phyloP scores from a whole-genome alignment of 2,113 vertebrate species.

The Edolisoma coerulescens region DNA sequence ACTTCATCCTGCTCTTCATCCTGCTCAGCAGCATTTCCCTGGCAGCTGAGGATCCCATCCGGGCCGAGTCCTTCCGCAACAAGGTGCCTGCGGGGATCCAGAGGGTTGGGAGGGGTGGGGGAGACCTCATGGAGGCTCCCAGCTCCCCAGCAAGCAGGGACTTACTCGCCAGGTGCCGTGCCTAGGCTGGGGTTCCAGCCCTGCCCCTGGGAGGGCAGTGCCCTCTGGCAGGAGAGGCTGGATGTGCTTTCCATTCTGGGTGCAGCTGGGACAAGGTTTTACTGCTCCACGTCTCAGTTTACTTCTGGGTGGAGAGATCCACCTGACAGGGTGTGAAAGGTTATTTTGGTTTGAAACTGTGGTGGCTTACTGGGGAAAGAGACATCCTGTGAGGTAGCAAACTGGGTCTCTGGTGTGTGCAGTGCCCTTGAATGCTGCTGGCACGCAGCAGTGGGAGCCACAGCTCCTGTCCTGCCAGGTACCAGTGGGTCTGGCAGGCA shows the following conservation, averaged over 20 bases:
- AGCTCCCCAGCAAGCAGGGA: not conserved
- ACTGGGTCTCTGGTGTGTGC: not conserved
- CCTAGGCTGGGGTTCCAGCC: not conserved
- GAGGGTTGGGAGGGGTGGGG: not conserved
- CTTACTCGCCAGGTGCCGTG: not conserved
- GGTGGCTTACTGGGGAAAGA: not conserved
- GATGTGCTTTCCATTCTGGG: not conserved
- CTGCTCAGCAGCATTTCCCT: slow-evolving; percentile 95
- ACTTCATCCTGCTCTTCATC: slow-evolving; percentile 98
- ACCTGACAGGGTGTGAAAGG: not conserved
- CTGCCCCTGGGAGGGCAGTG: not conserved
- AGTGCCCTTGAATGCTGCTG: not conserved
- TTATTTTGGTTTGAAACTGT: not conserved
- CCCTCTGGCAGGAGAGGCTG: not conserved
- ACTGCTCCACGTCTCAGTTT: not conserved
- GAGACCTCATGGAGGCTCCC: not conserved
- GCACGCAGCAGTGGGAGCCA: not conserved
- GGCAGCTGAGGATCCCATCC: slow-evolving; percentile 95
- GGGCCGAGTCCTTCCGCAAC: slow-evolving; percentile 88
- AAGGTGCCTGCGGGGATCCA: slow-evolving; percentile 64
- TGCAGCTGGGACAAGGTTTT: not conserved
- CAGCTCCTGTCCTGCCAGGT: not conserved
- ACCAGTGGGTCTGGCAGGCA: not conserved
- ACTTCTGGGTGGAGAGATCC: not conserved
- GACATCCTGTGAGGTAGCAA: not conserved